Base-by-base conservation (phyloP, 2,888 invertebrate species). In the Melieria omissa region DNA sequence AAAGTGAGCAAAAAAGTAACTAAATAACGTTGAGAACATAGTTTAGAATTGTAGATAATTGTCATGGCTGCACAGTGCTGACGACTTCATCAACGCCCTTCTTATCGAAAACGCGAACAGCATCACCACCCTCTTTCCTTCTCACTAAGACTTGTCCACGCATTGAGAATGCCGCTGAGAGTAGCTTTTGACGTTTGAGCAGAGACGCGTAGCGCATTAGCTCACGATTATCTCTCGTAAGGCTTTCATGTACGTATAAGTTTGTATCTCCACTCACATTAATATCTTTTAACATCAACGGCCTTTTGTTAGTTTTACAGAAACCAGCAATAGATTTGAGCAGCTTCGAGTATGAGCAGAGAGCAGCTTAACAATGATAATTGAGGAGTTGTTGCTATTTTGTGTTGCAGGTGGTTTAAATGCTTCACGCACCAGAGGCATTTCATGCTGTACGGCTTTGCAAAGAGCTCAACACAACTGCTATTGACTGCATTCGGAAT, bases 131-230 rank as follows among this genome's bases (percentile, higher is more conserved):
- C 42, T 9, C 10, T 60, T 60, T 8, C 12, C 42, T 10, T 10
- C 60, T 41, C 41, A 60, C n/a, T 42, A 29, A 60, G 10, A 60
- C 9, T 12, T 9, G 9, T 60, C 60, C 60, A 41, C 42, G 41
- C 12, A 60, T 8, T 42, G 60, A 41, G 44, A 60, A 60, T 14
- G 60, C 60, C 42, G 60, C 8, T 8, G 44, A 10, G 8, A 60
- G n/a, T 12, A 12, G 60, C n/a, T 60, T 60, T 42, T 60, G 60
- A 41, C 60, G 29, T n/a, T 60, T 60, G 9, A 60, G 60, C 60
- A 42, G 60, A 41, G 44, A 60, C 29, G 60, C 60, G 44, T 10
- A 42, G 60, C n/a, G 44, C 12, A 61, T 44, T 45, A 61, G 61
- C n/a, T 42, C 44, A 7, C 60, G 41, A 10, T n/a, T 6, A 12